phyloP scores from a whole-genome alignment of 30 jellyfish, hydroid and myxozoan species.

The Hydractinia echinata region DNA sequence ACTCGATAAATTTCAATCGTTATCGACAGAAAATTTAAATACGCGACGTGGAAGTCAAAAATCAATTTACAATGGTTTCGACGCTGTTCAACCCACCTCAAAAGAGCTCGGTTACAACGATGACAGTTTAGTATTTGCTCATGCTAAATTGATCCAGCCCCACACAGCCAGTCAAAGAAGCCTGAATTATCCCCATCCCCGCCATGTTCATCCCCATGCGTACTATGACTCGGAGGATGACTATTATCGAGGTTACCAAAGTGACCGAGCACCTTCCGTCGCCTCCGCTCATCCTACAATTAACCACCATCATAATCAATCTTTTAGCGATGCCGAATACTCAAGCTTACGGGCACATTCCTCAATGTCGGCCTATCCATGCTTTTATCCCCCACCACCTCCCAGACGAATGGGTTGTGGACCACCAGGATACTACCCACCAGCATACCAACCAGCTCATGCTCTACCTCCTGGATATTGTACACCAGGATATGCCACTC shows the following conservation, averaged over 20 bases:
- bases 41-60: constrained; percentile 3
- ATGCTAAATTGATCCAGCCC: constrained; percentile 20
- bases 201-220: constrained; percentile 9
- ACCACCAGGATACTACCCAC: constrained; percentile 1
- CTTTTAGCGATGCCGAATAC: constrained; percentile 9
- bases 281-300: constrained; percentile 10
- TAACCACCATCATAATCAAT: background rate
- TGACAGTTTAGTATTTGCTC: constrained; percentile 20
- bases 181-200: background rate
- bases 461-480: background rate
- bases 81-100: constrained; percentile 32
- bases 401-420: background rate
- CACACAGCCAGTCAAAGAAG: constrained; percentile 27
- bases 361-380: background rate
- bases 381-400: background rate
- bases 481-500: constrained; percentile 16
- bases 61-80: constrained; percentile 16
- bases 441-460: background rate
- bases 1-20: constrained; percentile 22
- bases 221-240: constrained; percentile 38
- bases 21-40: background rate
- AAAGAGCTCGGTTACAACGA: constrained; percentile 21
- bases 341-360: constrained; percentile 13
- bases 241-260: constrained; percentile 30
- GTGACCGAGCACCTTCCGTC: constrained; percentile 34